Evolutionary conservation across 2,888 invertebrate genomes (phyloP).

Genomic region (Tenthredo notha): DNA sequence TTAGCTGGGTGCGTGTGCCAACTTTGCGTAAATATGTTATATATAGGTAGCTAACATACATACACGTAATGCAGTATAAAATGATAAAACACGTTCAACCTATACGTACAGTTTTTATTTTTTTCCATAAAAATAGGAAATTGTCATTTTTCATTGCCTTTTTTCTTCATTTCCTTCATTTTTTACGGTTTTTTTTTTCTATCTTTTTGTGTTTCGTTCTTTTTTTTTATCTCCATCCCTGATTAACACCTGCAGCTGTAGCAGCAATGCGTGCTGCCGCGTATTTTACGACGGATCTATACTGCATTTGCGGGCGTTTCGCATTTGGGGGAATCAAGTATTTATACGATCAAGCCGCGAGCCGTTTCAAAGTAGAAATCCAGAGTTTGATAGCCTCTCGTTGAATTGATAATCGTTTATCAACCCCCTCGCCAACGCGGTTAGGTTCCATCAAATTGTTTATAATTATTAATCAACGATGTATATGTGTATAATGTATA

Average conservation of each 20-base stretch:
- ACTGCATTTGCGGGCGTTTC: conserved; percentile 72
- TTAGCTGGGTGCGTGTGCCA: conserved; percentile 65
- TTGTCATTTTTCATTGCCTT: neutral
- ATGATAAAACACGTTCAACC: neutral
- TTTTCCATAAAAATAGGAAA: neutral
- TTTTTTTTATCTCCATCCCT: conserved; percentile 67
- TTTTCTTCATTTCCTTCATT: neutral
- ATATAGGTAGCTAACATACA: neutral
- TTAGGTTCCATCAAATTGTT: neutral
- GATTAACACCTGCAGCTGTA: conserved; percentile 69
- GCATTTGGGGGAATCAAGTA: conserved; percentile 72
- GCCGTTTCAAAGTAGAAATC: conserved; percentile 26
- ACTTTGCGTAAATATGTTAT: neutral
- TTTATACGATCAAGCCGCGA: conserved; percentile 60
- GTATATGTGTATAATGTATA: neutral
- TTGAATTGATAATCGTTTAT: conserved; percentile 22
- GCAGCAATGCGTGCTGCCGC: neutral
- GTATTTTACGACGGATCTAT: conserved; percentile 42
- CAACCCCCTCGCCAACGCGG: neutral
- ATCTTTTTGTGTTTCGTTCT: neutral
- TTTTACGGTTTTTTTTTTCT: neutral
- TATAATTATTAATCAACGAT: conserved; percentile 10
- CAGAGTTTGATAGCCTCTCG: conserved; percentile 9
- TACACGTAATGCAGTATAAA: neutral
- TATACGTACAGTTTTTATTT: neutral